Conservation (phyloP, 2,888 invertebrate genomes). For the Yponomeuta evonymella region DNA sequence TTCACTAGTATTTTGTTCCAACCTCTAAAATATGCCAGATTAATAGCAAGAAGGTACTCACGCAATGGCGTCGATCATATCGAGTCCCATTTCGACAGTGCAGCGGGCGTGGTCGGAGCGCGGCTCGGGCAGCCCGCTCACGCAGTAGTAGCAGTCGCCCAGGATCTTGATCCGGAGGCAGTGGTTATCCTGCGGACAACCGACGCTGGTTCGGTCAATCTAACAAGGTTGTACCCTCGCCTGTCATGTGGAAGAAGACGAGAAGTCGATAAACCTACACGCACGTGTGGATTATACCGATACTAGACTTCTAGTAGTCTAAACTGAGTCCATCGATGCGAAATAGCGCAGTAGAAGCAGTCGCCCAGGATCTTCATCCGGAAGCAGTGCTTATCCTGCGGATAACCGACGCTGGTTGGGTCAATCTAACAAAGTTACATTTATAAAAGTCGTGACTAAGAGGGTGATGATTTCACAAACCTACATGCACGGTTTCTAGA, state of each 20-base stretch:
- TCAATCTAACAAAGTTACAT: too few species aligned
- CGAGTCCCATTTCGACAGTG: slow-evolving; percentile 90
- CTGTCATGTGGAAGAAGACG: too few species aligned
- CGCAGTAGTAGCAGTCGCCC: slow-evolving; percentile 96
- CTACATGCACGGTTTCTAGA: too few species aligned
- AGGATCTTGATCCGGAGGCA: slow-evolving; percentile 89
- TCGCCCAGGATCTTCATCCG: slow-evolving; percentile 92
- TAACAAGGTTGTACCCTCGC: too few species aligned
- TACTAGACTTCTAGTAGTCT: too few species aligned
- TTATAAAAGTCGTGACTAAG: too few species aligned
- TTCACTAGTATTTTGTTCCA: too few species aligned
- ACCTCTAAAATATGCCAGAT: too few species aligned
- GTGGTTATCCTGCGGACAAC: slow-evolving; percentile 81
- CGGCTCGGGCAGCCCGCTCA: slow-evolving; percentile 92
- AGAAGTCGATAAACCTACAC: too few species aligned
- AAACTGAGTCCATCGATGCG: too few species aligned
- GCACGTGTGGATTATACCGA: too few species aligned
- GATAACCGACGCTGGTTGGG: slow-evolving; percentile 13
- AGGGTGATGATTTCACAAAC: too few species aligned
- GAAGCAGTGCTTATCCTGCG: slow-evolving; percentile 87
- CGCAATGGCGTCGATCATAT: slow-evolving; percentile 91
- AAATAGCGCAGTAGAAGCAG: slow-evolving; percentile 89
- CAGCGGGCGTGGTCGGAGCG: slow-evolving; percentile 94
- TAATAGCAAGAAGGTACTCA: slow-evolving; percentile 54
- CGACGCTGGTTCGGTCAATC: slow-evolving; percentile 1